Evolutionary conservation across 1,140 invertebrate species (phyloP).

Genomic region (Physella acuta): DNA sequence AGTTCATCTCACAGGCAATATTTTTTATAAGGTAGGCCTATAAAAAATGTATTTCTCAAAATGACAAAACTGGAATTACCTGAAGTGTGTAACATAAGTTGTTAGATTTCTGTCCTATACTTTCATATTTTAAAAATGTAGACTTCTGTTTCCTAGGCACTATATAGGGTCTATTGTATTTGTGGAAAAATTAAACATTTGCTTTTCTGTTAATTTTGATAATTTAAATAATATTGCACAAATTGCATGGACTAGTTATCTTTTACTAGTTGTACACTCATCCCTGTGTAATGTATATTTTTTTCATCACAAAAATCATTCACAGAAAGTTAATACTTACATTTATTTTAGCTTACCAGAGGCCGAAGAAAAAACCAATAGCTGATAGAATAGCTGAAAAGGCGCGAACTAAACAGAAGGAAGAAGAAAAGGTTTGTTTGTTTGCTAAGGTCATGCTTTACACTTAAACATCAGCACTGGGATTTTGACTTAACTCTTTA

Average conservation of each 20-base stretch:
- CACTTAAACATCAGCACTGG: neutral
- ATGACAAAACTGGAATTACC: too few relatives aligned
- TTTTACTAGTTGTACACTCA: neutral
- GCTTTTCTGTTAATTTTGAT: neutral
- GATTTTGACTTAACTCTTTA: neutral
- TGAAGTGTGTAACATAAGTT: too few relatives aligned
- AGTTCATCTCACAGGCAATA: too few relatives aligned
- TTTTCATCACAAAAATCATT: neutral
- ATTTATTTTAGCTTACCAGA: conserved; percentile 36
- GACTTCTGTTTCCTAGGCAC: too few relatives aligned
- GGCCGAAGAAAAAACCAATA: conserved; percentile 45
- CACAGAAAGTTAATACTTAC: neutral
- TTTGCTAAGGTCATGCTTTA: neutral
- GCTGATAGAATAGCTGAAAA: conserved; percentile 47
- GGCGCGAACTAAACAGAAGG: conserved; percentile 29
- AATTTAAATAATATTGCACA: neutral
- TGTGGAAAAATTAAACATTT: neutral
- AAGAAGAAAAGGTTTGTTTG: conserved; percentile 18
- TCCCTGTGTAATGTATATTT: neutral
- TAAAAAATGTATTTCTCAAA: too few relatives aligned
- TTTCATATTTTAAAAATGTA: too few relatives aligned
- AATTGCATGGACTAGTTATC: too few relatives aligned
- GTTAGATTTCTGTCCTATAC: too few relatives aligned
- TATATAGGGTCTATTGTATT: too few relatives aligned
- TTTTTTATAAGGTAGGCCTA: too few relatives aligned